A percentile compares a stretch with the other conserved stretches of the same genome.
These are phyloP conservation scores for Morone chrysops DNA, from an alignment of 2,113 vertebrate genomes.

Conservation along the genomic window DNA sequence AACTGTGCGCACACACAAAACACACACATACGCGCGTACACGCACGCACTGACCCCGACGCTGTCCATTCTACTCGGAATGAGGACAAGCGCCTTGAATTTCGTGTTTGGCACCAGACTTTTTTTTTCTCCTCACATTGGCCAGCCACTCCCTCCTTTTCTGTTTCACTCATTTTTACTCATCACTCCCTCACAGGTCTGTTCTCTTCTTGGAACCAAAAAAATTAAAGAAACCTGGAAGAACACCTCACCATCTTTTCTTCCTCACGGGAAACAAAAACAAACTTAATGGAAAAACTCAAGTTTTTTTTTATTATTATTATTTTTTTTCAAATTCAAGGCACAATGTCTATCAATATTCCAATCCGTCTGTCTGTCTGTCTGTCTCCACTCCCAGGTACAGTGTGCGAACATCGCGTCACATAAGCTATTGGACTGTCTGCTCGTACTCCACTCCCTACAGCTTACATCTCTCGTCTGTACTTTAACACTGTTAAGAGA, in stretches of 20 bases:
- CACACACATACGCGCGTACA: slow-evolving; percentile 46
- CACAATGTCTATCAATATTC: slow-evolving; percentile 86
- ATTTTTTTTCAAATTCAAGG: slow-evolving; percentile 86
- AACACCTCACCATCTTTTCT: slow-evolving; percentile 52
- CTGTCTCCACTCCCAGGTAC: slow-evolving; percentile 66
- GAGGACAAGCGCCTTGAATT: slow-evolving; percentile 78
- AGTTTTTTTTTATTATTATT: slow-evolving; percentile 59
- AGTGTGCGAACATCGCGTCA: slow-evolving; percentile 68
- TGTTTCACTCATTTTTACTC: slow-evolving; percentile 25
- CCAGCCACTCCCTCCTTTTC: slow-evolving; percentile 50
- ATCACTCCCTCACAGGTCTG: slow-evolving; percentile 60
- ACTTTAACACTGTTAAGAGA: slow-evolving; percentile 81
- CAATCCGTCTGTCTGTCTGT: slow-evolving; percentile 62
- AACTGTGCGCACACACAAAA: slow-evolving; percentile 58
- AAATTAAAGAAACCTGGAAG: slow-evolving; percentile 51
- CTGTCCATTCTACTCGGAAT: slow-evolving; percentile 57
- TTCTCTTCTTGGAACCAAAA: slow-evolving; percentile 61
- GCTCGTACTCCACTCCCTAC: slow-evolving; percentile 56
- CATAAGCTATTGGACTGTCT: slow-evolving; percentile 64
- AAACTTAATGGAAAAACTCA: slow-evolving; percentile 77
- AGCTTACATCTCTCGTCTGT: slow-evolving; percentile 64
- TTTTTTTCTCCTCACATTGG: slow-evolving; percentile 31
- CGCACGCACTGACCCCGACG: slow-evolving; percentile 49
- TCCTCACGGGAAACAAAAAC: slow-evolving; percentile 72
- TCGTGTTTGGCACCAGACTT: slow-evolving; percentile 80